phyloP scores from a whole-genome alignment of 2,113 vertebrate species.

The Cnemophilus loriae region DNA sequence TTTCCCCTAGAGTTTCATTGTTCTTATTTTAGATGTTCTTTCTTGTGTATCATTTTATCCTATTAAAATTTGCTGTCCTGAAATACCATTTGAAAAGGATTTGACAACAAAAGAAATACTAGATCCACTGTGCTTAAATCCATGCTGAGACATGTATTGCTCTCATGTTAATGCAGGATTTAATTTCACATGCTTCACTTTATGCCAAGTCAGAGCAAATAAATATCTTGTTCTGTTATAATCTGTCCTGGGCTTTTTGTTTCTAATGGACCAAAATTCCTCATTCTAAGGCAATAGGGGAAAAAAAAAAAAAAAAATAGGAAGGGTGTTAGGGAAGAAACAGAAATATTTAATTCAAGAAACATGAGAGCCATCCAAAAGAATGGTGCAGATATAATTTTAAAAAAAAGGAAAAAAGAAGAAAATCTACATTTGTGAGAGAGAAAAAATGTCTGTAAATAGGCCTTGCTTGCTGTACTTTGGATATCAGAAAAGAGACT shows the following conservation, averaged over 20 bases:
- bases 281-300: neutral
- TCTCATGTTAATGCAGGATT: neutral
- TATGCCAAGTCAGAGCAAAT: neutral
- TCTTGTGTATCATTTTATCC: neutral
- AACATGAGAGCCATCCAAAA: neutral
- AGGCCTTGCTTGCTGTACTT: neutral
- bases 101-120: neutral
- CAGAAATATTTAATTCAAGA: neutral
- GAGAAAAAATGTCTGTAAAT: neutral
- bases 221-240: neutral
- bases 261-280: neutral
- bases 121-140: neutral
- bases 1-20: neutral
- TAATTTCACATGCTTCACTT: neutral
- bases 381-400: neutral
- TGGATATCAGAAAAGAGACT: neutral
- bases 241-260: neutral
- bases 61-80: neutral
- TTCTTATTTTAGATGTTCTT: neutral
- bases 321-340: accelerated
- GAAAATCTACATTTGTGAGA: neutral
- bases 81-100: neutral
- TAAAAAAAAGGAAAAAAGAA: accelerated
- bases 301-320: too few species aligned
- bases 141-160: neutral